These are phyloP conservation scores for Enteromius mattozi DNA, from an alignment of 2,797 vertebrate species.

Conservation along the genomic window DNA sequence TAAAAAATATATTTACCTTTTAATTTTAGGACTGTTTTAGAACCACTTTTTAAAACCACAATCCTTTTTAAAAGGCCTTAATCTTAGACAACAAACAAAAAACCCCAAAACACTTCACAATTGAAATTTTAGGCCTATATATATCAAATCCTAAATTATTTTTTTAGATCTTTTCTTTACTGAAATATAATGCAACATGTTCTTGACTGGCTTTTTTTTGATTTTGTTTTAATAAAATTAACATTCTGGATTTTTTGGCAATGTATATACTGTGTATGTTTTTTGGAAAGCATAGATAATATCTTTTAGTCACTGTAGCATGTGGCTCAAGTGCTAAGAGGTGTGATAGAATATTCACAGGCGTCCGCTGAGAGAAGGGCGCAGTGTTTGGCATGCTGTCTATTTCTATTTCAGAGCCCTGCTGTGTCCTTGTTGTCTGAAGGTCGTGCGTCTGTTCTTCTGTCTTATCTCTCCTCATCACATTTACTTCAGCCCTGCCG, in stretches of 20 bases:
- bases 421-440: slow-evolving; percentile 50
- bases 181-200: not conserved
- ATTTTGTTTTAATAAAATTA: not conserved
- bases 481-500: slow-evolving; percentile 32
- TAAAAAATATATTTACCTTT: too few relatives aligned
- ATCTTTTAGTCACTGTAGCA: slow-evolving; percentile 20
- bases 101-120: not conserved
- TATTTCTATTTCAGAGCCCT: slow-evolving; percentile 45
- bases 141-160: not conserved
- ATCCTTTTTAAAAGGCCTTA: not conserved
- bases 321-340: slow-evolving; percentile 20
- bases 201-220: not conserved
- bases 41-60: not conserved
- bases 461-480: slow-evolving; percentile 48
- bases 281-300: slow-evolving; percentile 10
- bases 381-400: slow-evolving; percentile 43
- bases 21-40: too few relatives aligned
- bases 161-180: not conserved
- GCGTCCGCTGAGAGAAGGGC: slow-evolving; percentile 21
- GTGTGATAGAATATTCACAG: slow-evolving; percentile 41
- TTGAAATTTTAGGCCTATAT: not conserved
- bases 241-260: not conserved
- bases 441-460: slow-evolving; percentile 48
- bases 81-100: not conserved
- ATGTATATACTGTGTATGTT: not conserved